Evolutionary conservation across 2,888 invertebrate species (phyloP).

Genomic region (Strigamia transsilvanica): DNA sequence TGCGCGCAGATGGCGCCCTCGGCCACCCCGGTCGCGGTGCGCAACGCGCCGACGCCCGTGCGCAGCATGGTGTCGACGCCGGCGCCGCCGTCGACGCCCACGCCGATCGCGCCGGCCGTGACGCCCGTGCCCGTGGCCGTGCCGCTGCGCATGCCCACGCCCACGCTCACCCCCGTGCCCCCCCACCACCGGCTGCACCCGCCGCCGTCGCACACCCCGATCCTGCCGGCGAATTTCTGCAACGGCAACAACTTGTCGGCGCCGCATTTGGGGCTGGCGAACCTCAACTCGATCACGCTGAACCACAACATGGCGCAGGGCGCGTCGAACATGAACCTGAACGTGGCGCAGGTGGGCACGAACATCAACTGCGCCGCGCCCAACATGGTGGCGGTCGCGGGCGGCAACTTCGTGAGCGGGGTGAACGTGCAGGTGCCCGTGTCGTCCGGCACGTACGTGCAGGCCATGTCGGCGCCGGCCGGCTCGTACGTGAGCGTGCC

Average conservation of each 20-base stretch:
- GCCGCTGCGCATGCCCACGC: conserved; percentile 52
- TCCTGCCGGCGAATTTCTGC: conserved; percentile 13
- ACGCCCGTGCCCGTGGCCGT: neutral
- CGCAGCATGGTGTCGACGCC: neutral
- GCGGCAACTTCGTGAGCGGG: conserved; percentile 56
- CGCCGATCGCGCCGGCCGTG: conserved; percentile 56
- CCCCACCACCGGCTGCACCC: conserved; percentile 56
- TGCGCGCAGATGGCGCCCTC: conserved; percentile 61
- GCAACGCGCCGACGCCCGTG: conserved; percentile 8
- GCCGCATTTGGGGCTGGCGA: conserved; percentile 54
- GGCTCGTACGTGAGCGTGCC: conserved; percentile 74
- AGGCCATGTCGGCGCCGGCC: conserved; percentile 66
- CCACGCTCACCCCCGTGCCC: conserved; percentile 52
- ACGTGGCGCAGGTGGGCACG: conserved; percentile 41
- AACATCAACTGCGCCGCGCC: conserved; percentile 54
- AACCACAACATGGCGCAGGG: conserved; percentile 56
- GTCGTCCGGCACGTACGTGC: conserved; percentile 63
- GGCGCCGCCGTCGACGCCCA: neutral
- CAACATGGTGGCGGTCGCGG: conserved; percentile 55
- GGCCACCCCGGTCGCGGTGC: conserved; percentile 54
- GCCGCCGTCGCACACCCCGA: neutral
- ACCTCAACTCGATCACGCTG: conserved; percentile 55
- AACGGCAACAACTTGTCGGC: conserved; percentile 48
- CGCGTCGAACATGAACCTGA: conserved; percentile 54
- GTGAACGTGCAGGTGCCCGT: conserved; percentile 57